Evolutionary conservation across 1,140 invertebrate genomes (phyloP).

Genomic region (Drosophila sp.): DNA sequence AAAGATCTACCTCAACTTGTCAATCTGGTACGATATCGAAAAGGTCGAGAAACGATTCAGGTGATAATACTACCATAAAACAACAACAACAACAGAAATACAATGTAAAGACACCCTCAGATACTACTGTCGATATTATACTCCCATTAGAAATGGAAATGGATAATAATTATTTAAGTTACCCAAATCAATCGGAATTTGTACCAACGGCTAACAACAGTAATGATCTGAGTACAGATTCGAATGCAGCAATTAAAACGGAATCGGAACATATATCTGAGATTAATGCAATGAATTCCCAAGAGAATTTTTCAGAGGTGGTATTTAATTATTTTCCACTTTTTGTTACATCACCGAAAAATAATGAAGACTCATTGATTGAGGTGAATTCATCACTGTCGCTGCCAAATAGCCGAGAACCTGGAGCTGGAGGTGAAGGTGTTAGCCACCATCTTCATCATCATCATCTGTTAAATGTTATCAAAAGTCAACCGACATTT

Average conservation of each 20-base stretch:
- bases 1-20: slow-evolving; percentile 74
- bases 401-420: slow-evolving; percentile 16
- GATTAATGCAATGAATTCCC: slow-evolving; percentile 39
- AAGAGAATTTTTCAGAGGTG: slow-evolving; percentile 50
- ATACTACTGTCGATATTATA: slow-evolving; percentile 64
- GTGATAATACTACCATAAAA: slow-evolving; percentile 54
- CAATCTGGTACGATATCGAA: slow-evolving; percentile 68
- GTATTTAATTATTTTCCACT: slow-evolving; percentile 41
- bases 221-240: slow-evolving; percentile 45
- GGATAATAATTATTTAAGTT: slow-evolving; percentile 50
- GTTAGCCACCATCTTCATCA: slow-evolving; percentile 28
- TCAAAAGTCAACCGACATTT: slow-evolving; percentile 40
- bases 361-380: slow-evolving; percentile 48
- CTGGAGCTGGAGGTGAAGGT: not conserved
- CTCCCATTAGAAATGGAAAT: slow-evolving; percentile 49
- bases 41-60: slow-evolving; percentile 62
- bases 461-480: slow-evolving; percentile 44
- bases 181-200: slow-evolving; percentile 58
- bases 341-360: slow-evolving; percentile 39
- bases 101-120: slow-evolving; percentile 53
- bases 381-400: slow-evolving; percentile 29
- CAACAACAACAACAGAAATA: slow-evolving; percentile 40
- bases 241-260: slow-evolving; percentile 42
- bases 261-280: slow-evolving; percentile 53
- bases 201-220: slow-evolving; percentile 58